phyloP scores from a whole-genome alignment of 2,888 invertebrate genomes.

The Drosophila paranaensis region DNA sequence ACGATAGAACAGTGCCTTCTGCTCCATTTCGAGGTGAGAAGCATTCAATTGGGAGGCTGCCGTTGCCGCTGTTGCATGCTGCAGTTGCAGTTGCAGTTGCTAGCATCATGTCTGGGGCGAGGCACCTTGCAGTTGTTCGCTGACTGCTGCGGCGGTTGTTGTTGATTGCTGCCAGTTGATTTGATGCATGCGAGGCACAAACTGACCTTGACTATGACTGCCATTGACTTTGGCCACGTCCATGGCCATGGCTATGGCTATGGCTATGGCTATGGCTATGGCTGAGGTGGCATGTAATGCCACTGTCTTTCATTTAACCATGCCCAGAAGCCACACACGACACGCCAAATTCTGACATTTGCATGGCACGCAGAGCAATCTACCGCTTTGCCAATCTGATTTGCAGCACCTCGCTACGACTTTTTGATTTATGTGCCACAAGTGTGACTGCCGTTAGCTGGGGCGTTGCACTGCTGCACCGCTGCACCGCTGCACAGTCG shows the following conservation, averaged over 20 bases:
- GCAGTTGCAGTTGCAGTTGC: conserved; percentile 25
- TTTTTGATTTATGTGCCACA: conserved; percentile 76
- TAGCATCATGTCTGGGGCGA: conserved; percentile 71
- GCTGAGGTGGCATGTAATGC: conserved; percentile 52
- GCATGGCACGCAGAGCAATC: conserved; percentile 71
- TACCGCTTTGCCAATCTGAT: conserved; percentile 38
- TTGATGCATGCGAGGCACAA: conserved; percentile 70
- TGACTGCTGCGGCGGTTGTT: conserved; percentile 11
- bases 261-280: conserved; percentile 62
- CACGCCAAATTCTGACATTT: conserved; percentile 73
- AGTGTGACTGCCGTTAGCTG: conserved; percentile 76
- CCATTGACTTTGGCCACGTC: conserved; percentile 39
- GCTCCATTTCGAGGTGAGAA: conserved; percentile 76
- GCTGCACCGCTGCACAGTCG: conserved; percentile 6
- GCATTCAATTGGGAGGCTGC: conserved; percentile 68
- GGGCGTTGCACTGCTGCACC: conserved; percentile 67
- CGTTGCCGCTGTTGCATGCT: conserved; percentile 17
- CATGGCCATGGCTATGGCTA: conserved; percentile 73
- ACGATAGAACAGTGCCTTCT: conserved; percentile 65
- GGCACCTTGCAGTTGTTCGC: conserved; percentile 69
- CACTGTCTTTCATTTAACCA: conserved; percentile 55
- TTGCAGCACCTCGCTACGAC: conserved; percentile 21
- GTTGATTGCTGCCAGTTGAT: conserved; percentile 71
- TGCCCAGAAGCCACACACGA: conserved; percentile 78
- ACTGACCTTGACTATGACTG: conserved; percentile 72